Evolutionary conservation across 2,888 invertebrate genomes (phyloP), one percentile per base, ranked within the genome.

Genomic region (Peribatodes rhomboidaria): DNA sequence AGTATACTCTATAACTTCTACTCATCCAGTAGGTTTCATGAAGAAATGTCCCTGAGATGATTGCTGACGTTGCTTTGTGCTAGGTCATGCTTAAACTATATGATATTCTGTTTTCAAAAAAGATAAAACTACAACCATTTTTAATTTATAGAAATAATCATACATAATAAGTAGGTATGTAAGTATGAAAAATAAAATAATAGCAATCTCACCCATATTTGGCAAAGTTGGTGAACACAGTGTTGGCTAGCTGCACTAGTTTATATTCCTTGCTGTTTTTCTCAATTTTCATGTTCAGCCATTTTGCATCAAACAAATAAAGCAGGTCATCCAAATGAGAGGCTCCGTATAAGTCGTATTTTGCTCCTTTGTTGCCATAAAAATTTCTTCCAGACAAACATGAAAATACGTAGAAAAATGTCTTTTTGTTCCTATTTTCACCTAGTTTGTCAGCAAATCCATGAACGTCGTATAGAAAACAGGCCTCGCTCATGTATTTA

Each of bases 181-280:
- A n/a, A 27, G 27, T 27, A 27, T 3, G 0, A n/a, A 0, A 37
- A 37, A n/a, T 37, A 2, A 37, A 2, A 6, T n/a, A 37, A 37
- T 33, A 14, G 41, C 10, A 78, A 6, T 27, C 85, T 84, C 63
- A 88, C 89, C 89, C 87, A 65, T 77, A 82, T 73, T 88, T 87
- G 1, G 87, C 88, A 53, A 88, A 88, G 63, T 88, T 89, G 0
- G 84, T 85, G 47, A 88, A 88, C 2, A 87, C 61, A 0, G 74
- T 68, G 61, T 86, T 86, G 0, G 76, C 78, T 18, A 84, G 78
- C 22, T 83, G 73, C 1, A 89, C 71, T 64, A 88, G 74, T 18
- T 81, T 71, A 54, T 82, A 83, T 31, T 82, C 82, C 55, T 76
- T 78, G n/a, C 74, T 77, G 14, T 67, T 70, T 16, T 79, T 83